Evolutionary conservation across 2,113 vertebrate species (phyloP).

Genomic region (Zapornia atra): DNA sequence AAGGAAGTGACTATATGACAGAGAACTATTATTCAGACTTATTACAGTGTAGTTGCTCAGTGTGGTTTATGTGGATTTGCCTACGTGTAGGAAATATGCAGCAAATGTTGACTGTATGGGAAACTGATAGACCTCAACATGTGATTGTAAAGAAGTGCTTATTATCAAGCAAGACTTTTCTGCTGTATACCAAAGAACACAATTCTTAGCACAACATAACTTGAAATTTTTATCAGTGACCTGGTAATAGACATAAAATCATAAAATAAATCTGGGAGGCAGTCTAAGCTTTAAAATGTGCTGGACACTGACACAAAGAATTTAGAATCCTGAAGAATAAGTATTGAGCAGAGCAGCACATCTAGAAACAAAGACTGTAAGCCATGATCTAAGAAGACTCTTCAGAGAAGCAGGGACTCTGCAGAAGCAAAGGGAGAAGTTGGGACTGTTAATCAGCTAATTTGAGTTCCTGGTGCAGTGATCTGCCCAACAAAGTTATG

Average conservation of each 20-base stretch:
- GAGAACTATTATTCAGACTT: slow-evolving; percentile 1
- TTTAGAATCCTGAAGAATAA: neutral
- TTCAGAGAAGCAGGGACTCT: neutral
- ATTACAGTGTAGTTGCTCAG: neutral
- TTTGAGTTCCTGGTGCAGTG: neutral
- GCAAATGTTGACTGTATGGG: neutral
- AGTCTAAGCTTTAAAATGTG: neutral
- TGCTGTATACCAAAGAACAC: neutral
- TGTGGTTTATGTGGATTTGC: neutral
- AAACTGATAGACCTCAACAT: neutral
- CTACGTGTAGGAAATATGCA: neutral
- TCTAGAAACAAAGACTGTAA: neutral
- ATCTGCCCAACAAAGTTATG: neutral
- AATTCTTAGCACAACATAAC: neutral
- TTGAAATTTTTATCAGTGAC: neutral
- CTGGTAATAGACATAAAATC: neutral
- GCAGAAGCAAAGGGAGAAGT: neutral
- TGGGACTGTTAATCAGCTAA: neutral
- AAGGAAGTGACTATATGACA: neutral
- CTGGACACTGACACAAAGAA: neutral
- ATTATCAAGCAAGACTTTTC: neutral
- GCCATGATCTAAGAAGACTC: neutral
- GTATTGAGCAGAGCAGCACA: neutral
- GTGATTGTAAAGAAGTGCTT: neutral
- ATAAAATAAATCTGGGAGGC: neutral